A percentile compares a stretch with the other conserved stretches of the same genome.
Conservation (phyloP, 2,888 invertebrate species). For the Thereva nobilitata region DNA sequence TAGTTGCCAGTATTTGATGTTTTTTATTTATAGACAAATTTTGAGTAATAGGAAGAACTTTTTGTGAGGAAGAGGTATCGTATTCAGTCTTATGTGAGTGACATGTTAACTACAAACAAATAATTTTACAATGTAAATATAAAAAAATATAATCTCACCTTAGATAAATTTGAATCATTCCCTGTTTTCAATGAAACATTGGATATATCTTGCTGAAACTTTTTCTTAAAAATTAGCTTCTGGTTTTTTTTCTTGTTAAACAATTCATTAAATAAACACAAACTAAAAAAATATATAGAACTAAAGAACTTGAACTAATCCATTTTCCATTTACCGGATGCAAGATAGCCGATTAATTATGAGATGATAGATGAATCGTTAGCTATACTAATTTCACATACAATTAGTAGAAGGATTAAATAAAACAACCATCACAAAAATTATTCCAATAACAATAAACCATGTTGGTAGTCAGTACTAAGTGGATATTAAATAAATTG, state of each 20-base stretch:
- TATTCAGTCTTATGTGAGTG: slow-evolving; percentile 45
- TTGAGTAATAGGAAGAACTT: slow-evolving; percentile 46
- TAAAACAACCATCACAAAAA: too few relatives aligned
- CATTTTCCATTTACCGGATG: neutral
- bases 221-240: slow-evolving; percentile 42
- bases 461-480: too few relatives aligned
- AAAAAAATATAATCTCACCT: slow-evolving; percentile 17
- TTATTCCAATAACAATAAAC: too few relatives aligned
- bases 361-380: too few relatives aligned
- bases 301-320: neutral
- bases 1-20: slow-evolving; percentile 38
- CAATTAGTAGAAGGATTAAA: too few relatives aligned
- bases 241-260: slow-evolving; percentile 32
- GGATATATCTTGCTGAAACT: slow-evolving; percentile 43
- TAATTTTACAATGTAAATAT: slow-evolving; percentile 8
- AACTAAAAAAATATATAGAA: neutral
- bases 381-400: too few relatives aligned
- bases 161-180: slow-evolving; percentile 39
- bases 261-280: neutral
- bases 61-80: slow-evolving; percentile 45
- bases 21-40: slow-evolving; percentile 43
- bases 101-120: slow-evolving; percentile 38
- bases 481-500: too few relatives aligned
- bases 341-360: too few relatives aligned
- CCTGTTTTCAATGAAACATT: slow-evolving; percentile 41